Base-by-base conservation (phyloP, 2,113 vertebrate species). In the Forbesichthys papilliferus region DNA sequence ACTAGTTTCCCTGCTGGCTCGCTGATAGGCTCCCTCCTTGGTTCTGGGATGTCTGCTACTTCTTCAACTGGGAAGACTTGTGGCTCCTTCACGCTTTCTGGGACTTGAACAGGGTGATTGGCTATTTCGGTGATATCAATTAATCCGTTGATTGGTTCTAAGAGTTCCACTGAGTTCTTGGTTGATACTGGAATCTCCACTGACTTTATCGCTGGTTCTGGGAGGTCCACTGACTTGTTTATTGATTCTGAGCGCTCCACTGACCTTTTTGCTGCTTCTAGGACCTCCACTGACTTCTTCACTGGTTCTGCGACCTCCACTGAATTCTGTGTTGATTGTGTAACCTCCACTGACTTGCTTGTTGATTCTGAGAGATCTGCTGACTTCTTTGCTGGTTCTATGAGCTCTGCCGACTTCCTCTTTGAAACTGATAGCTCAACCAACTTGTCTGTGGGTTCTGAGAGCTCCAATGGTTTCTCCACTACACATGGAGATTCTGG, bases 1-100 rank as follows among this genome's bases (percentile, higher is more conserved):
- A 58, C 72, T 34, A 10, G 51, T 12, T 81, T 75, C 57, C 74
- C 64, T 66, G 61, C 77, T 49, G 36, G 68, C 34, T 78, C 75
- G 4, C 9, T 56, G 48, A 57, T 53, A 0, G 64, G 60, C 16
- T 62, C 57, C 61, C 69, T 33, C 49, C 71, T 80, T 68, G 77
- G 33, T 63, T 71, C 67, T 52, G 14, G 54, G 7, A 20, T 16
- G 16, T 56, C 54, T 20, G 11, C 49, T 52, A 52, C 3, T 52
- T 14, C 49, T 52, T 14, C 9, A 52, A 52, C 49, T 10, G n/a
- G 54, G 54, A 56, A 10, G 14, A 18, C 14, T 10, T 3, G 10
- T 20, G 54, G 14, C 20, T 7, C 20, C 54, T 18, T 56, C 54
- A 56, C 9, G 9, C 20, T n/a, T 56, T 18, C 54, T 18, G 54